Evolutionary conservation across 1,140 invertebrate genomes (phyloP), one percentile per base, ranked within the genome.

Genomic region (Drosophila mayri): DNA sequence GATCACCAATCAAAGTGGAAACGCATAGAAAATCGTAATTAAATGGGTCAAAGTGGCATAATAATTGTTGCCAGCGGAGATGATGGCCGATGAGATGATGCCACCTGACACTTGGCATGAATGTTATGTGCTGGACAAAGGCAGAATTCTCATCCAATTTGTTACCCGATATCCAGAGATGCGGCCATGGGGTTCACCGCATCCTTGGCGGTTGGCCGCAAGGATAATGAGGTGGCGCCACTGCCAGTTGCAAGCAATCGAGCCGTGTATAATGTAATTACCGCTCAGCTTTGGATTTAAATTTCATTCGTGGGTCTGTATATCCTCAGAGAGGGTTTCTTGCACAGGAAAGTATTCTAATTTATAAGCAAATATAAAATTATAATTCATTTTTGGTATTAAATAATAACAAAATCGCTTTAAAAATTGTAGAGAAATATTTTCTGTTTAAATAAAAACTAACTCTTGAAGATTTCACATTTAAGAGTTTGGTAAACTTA

Each of bases 21-120:
- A 55, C 16, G 63, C 62, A 52, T 66, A 60, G 61, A 54, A 76
- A 76, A 60, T 78, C 41, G 76, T 54, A 78, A 78, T 78, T 78
- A 78, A 77, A 78, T 49, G 65, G 38, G 16, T 22, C 50, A 30
- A 72, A 73, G 54, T 62, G 49, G 50, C 40, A 70, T 47, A 70
- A 70, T 78, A 78, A 63, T 78, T 70, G 64, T 61, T 55, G 66
- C 14, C 25, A 35, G 9, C n/a, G 35, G 32, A 40, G 50, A 47
- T 66, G 32, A 28, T 30, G 12, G 10, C 9, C 11, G 43, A 12
- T 44, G 43, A 22, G 20, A 28, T 63, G 28, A 67, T 72, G 41
- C 50, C 50, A 58, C 35, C 59, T 28, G 52, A 72, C 43, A 22
- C 57, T 32, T 22, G 20, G 35, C 14, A 0, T 50, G 9, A n/a